Conservation (phyloP, 2,113 vertebrate genomes). For the Sylvia atricapilla region DNA sequence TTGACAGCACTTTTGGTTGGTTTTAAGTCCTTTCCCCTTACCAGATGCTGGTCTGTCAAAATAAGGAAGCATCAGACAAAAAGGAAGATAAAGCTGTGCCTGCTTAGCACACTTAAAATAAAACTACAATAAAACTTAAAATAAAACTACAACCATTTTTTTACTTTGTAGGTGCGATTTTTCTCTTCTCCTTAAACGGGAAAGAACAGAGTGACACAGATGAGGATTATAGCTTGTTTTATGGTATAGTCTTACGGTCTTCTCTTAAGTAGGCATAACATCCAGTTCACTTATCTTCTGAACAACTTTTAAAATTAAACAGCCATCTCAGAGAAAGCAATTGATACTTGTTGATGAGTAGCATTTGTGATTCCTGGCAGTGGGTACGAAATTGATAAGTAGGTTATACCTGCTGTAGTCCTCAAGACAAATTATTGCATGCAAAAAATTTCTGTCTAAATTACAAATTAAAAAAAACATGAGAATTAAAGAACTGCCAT, state of each 20-base stretch:
- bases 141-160: background rate
- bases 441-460: background rate
- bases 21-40: background rate
- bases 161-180: background rate
- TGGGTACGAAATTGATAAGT: background rate
- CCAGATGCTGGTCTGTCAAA: background rate
- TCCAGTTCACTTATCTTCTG: background rate
- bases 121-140: background rate
- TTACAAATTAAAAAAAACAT: background rate
- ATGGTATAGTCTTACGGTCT: background rate
- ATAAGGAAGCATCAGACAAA: background rate
- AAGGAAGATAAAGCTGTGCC: background rate
- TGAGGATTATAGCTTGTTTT: background rate
- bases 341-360: background rate
- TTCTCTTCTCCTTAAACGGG: background rate
- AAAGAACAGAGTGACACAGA: background rate
- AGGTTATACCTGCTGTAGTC: background rate
- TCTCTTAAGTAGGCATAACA: background rate
- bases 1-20: background rate
- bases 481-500: background rate
- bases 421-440: background rate
- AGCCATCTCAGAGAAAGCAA: background rate
- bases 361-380: background rate
- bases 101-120: background rate
- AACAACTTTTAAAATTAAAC: background rate